These are phyloP conservation scores for Balaeniceps rex DNA, from an alignment of 2,113 vertebrate genomes.

Conservation along the genomic window DNA sequence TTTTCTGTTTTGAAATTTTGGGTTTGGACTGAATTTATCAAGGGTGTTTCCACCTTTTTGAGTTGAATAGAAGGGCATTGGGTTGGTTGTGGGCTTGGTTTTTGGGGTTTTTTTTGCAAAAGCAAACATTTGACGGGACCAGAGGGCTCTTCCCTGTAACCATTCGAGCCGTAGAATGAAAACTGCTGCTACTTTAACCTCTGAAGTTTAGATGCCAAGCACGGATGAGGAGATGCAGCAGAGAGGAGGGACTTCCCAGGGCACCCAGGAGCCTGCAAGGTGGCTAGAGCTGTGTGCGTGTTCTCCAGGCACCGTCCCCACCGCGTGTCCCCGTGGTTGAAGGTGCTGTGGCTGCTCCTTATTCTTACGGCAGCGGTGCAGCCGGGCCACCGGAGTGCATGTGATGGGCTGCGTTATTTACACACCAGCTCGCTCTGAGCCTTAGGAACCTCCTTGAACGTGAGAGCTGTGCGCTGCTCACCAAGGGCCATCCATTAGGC, in stretches of 20 bases:
- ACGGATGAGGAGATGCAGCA: rapidly evolving
- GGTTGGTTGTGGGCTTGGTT: not conserved
- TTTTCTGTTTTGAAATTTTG: not conserved
- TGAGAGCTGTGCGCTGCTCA: not conserved
- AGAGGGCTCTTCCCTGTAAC: no score
- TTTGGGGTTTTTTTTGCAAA: not conserved
- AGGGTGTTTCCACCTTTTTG: not conserved
- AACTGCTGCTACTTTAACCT: not conserved
- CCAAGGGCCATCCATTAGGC: not conserved
- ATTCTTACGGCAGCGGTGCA: not conserved
- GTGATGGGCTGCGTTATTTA: not conserved
- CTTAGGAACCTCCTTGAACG: not conserved
- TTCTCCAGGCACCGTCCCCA: not conserved
- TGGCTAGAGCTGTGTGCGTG: rapidly evolving
- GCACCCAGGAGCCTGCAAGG: not conserved
- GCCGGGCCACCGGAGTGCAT: rapidly evolving
- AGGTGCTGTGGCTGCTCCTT: not conserved
- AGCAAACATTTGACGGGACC: not conserved
- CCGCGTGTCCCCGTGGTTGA: rapidly evolving
- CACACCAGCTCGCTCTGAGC: not conserved
- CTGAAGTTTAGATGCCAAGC: not conserved
- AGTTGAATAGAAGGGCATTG: no score
- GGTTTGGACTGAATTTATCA: not conserved
- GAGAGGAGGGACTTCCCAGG: not conserved
- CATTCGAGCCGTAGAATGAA: rapidly evolving